These are phyloP conservation scores for Pseudopipra pipra DNA, from an alignment of 2,113 vertebrate species.

Conservation along the genomic window DNA sequence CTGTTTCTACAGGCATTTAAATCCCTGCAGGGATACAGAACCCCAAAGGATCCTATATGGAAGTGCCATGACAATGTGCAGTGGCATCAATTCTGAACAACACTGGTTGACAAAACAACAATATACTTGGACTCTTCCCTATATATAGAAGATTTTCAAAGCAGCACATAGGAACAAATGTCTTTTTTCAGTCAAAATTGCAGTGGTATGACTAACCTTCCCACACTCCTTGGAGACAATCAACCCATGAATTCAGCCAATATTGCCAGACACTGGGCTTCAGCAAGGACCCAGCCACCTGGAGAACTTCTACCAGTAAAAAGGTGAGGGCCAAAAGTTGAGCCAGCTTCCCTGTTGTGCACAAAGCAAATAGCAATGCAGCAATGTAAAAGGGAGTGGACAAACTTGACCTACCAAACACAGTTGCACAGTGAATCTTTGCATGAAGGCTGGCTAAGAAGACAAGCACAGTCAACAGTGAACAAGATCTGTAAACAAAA, in stretches of 20 bases:
- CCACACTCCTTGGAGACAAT: background rate
- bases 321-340: background rate
- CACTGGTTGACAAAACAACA: background rate
- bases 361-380: background rate
- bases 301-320: background rate
- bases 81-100: background rate
- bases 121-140: background rate
- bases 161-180: background rate
- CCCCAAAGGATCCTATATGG: background rate
- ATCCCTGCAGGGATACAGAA: background rate
- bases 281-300: background rate
- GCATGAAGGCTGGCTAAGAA: background rate
- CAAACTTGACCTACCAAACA: background rate
- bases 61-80: background rate
- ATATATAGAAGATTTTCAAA: background rate
- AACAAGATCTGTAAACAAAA: slow-evolving; percentile 64
- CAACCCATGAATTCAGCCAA: background rate
- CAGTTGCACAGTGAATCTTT: background rate
- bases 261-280: background rate
- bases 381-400: background rate
- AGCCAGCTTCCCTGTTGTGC: background rate
- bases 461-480: slow-evolving; percentile 30
- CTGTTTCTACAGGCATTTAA: background rate
- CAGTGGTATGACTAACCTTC: background rate
- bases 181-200: background rate